Conservation (phyloP, 2,113 vertebrate species). For the Dendropsophus ebraccatus region DNA sequence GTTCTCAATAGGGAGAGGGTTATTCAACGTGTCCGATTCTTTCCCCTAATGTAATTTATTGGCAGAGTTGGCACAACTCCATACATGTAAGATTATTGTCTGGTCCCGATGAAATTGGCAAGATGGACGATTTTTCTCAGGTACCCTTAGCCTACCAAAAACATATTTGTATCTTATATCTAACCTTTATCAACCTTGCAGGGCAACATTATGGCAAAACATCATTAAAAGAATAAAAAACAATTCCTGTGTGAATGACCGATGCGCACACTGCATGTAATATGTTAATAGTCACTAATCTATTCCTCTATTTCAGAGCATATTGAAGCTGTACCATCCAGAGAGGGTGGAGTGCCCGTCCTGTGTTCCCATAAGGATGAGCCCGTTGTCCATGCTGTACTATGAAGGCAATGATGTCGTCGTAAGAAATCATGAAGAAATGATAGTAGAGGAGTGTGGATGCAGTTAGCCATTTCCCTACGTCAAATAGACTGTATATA, state of each 20-base stretch:
- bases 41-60: too few species aligned
- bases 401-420: conserved; percentile 79
- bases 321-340: conserved; percentile 83
- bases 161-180: too few species aligned
- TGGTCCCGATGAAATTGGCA: too few species aligned
- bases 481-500: conserved; percentile 22
- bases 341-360: conserved; percentile 74
- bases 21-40: too few species aligned
- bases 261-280: neutral
- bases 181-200: too few species aligned
- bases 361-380: conserved; percentile 82
- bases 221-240: too few species aligned
- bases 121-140: too few species aligned
- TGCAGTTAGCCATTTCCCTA: conserved; percentile 23
- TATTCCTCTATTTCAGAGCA: conserved; percentile 73
- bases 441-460: conserved; percentile 55
- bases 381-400: conserved; percentile 88
- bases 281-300: neutral
- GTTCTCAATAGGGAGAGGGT: too few species aligned
- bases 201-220: too few species aligned
- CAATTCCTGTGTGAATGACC: neutral
- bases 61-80: too few species aligned
- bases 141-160: too few species aligned
- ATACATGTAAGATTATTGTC: too few species aligned
- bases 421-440: conserved; percentile 76